Evolutionary conservation across 2,797 vertebrate species (phyloP).

Genomic region (Sibirionetta formosa): DNA sequence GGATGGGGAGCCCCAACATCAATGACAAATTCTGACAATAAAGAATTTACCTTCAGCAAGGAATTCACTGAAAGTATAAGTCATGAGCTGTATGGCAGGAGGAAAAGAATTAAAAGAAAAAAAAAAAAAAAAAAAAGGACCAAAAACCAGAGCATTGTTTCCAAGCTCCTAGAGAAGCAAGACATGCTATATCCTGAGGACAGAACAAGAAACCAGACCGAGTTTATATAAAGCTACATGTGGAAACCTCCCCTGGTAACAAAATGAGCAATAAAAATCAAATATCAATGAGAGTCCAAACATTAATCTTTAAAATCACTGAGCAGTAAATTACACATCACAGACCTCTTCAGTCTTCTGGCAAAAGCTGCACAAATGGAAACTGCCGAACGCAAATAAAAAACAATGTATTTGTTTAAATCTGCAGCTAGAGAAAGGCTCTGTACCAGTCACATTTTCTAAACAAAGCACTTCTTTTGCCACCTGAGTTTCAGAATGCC

Average conservation of each 20-base stretch:
- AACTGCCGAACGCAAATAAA: slow-evolving; percentile 22
- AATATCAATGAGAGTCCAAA: slow-evolving; percentile 49
- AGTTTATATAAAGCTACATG: slow-evolving; percentile 35
- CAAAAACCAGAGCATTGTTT: not conserved
- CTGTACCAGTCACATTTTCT: not conserved
- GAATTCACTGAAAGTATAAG: slow-evolving; percentile 2
- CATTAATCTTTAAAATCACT: slow-evolving; percentile 56
- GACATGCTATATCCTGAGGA: not conserved
- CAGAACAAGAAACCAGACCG: slow-evolving; percentile 3
- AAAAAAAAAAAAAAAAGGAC: not conserved
- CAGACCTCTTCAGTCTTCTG: slow-evolving; percentile 32
- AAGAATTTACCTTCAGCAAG: not conserved
- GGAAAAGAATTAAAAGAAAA: not conserved
- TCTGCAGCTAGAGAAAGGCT: not conserved
- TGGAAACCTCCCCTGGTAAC: slow-evolving; percentile 31
- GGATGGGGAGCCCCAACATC: not conserved
- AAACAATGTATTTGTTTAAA: slow-evolving; percentile 34
- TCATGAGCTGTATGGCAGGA: not conserved
- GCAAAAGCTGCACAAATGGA: slow-evolving; percentile 34
- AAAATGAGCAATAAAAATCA: slow-evolving; percentile 48
- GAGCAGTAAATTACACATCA: slow-evolving; percentile 38
- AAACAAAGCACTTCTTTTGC: not conserved
- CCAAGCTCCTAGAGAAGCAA: not conserved
- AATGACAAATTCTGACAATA: not conserved
- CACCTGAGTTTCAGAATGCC: not conserved